Percentiles rank a stretch among this genome's conserved stretches.
These are phyloP conservation scores for Sanderia malayensis DNA, from an alignment of 30 jellyfish, hydroid and myxozoan genomes.

Conservation along the genomic window DNA sequence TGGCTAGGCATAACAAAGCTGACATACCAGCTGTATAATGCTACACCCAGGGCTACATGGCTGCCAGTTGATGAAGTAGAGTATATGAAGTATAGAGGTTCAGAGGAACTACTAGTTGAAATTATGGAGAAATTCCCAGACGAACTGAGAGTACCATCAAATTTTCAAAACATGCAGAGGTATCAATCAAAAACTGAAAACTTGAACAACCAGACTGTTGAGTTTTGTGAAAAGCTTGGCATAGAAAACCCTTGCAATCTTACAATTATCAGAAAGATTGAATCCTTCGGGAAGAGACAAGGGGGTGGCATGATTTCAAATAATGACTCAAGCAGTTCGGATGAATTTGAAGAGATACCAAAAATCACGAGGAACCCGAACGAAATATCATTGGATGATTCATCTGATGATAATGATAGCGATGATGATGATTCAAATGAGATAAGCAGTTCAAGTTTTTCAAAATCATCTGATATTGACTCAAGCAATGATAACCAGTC, in stretches of 20 bases:
- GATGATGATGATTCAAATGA: slow-evolving; percentile 22
- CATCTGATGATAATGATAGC: slow-evolving; percentile 38
- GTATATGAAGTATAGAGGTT: slow-evolving; percentile 14
- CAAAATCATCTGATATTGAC: slow-evolving; percentile 42
- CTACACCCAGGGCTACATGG: slow-evolving; percentile 69
- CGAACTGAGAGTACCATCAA: slow-evolving; percentile 42
- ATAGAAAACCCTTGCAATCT: slow-evolving; percentile 61
- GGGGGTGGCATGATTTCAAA: slow-evolving; percentile 9
- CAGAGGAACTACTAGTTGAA: slow-evolving; percentile 10
- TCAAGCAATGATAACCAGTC: slow-evolving; percentile 13
- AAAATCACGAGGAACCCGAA: slow-evolving; percentile 49
- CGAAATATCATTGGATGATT: slow-evolving; percentile 52
- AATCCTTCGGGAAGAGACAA: slow-evolving; percentile 22
- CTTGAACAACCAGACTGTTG: slow-evolving; percentile 53
- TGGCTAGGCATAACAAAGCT: slow-evolving; percentile 77
- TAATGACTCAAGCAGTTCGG: slow-evolving; percentile 46
- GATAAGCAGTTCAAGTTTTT: slow-evolving; percentile 23
- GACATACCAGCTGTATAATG: slow-evolving; percentile 33
- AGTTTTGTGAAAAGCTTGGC: slow-evolving; percentile 54
- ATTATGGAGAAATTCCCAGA: slow-evolving; percentile 11
- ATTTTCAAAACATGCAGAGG: slow-evolving; percentile 14
- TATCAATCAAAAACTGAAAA: slow-evolving; percentile 23
- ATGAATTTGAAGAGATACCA: slow-evolving; percentile 40
- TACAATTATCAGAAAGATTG: slow-evolving; percentile 38
- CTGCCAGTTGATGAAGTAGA: slow-evolving; percentile 44